A percentile compares a stretch with the other conserved stretches of the same genome.
These are phyloP conservation scores for Callorhinus ursinus DNA, from an alignment of 2,113 vertebrate species.

Conservation along the genomic window DNA sequence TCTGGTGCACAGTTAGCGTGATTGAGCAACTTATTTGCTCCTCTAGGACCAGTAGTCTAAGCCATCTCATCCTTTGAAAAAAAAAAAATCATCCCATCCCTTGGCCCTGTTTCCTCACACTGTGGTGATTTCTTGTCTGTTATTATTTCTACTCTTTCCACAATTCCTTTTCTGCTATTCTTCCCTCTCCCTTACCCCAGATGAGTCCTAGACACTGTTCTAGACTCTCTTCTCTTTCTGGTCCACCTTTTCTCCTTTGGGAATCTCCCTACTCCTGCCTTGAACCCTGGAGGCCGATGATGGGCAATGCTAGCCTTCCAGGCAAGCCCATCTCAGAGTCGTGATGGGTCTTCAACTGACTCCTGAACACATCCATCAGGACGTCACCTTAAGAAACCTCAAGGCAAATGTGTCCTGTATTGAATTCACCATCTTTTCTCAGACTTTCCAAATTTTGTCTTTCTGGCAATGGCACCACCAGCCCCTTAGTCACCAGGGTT, in stretches of 20 bases:
- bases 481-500: not conserved
- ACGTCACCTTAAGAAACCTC: not conserved
- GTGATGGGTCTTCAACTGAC: not conserved
- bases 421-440: not conserved
- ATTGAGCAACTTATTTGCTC: not conserved
- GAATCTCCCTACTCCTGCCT: not conserved
- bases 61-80: not conserved
- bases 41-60: not conserved
- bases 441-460: not conserved
- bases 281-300: rapidly evolving
- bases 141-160: not conserved
- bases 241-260: not conserved
- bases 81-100: not conserved
- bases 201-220: not conserved
- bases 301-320: not conserved
- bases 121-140: not conserved
- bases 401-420: not conserved
- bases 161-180: not conserved
- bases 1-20: not conserved
- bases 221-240: not conserved
- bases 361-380: not conserved
- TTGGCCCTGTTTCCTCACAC: not conserved
- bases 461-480: not conserved
- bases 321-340: too few species aligned
- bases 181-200: not conserved